Evolutionary conservation across 2,888 invertebrate species (phyloP), one percentile per base, ranked within the genome.

Genomic region (Embidobia sp.): DNA sequence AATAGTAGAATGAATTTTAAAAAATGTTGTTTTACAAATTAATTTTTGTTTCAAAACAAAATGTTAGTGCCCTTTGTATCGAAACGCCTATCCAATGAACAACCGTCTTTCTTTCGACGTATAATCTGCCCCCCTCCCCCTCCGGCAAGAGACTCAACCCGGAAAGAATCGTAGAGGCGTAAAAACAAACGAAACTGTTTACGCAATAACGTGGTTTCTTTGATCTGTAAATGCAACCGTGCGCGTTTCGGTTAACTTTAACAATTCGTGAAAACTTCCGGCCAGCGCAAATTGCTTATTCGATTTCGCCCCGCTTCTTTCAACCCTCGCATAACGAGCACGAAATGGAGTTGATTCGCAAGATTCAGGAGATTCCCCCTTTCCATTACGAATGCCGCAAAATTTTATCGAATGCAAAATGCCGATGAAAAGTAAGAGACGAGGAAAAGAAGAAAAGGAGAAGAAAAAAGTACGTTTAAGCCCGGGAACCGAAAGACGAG

Each of bases 351-450:
- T 55, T 70, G 75, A 78, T 69, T 78, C 29, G 26, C 13, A 48
- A 51, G 72, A 64, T 67, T 66, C 78, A 81, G 78, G 70, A 64
- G 78, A 79, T 82, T 79, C 22, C 10, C 37, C 18, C 42, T 80
- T 82, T 82, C 81, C 83, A 85, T 85, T 84, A 83, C 82, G 76
- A 64, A 78, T 76, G 76, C 85, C 82, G 83, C 82, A 84, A 85
- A 87, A 85, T 83, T 85, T 87, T 87, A 86, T 86, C 83, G 85
- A 86, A 85, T 83, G 78, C 79, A 75, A 80, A 79, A 73, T 69
- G 74, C 74, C 78, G 77, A 74, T 35, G 66, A 75, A 61, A 72
- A 76, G 77, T 80, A 79, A 79, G 80, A 74, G 77, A 79, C 80
- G 78, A 72, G 67, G 75, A 16, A 67, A 73, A 40, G 40, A 18